Percentiles rank a stretch among this genome's conserved stretches.
Evolutionary conservation across 2,797 vertebrate species (phyloP).

Genomic region (Eulemur rubriventer): DNA sequence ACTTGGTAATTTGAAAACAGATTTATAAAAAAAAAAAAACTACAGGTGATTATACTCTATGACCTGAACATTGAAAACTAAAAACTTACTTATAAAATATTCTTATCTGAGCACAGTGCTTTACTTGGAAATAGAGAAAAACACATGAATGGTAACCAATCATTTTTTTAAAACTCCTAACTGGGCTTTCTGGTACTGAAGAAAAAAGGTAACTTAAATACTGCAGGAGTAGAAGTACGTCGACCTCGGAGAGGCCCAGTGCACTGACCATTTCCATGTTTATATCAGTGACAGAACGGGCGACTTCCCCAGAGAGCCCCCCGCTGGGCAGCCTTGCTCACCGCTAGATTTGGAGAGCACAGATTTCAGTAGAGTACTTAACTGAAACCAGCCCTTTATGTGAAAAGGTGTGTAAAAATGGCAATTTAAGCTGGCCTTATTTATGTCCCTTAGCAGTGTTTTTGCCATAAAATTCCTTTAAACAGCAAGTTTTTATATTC

Average conservation of each 20-base stretch:
- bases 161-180: neutral
- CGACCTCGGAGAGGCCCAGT: neutral
- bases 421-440: neutral
- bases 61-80: neutral
- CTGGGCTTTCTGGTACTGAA: neutral
- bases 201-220: neutral
- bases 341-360: neutral
- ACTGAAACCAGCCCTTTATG: neutral
- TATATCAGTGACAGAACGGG: accelerated
- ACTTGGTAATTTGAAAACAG: neutral
- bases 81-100: neutral
- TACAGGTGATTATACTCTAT: neutral
- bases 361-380: neutral
- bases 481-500: neutral
- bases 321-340: neutral
- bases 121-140: neutral
- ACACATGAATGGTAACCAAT: neutral
- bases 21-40: neutral
- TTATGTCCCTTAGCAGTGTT: neutral
- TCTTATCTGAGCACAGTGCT: neutral
- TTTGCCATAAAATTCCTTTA: neutral
- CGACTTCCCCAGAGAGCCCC: neutral
- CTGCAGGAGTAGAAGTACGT: neutral
- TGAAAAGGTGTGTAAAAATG: neutral
- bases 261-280: neutral